Conservation (phyloP, 2,888 invertebrate genomes). For the Zonitis immaculata region DNA sequence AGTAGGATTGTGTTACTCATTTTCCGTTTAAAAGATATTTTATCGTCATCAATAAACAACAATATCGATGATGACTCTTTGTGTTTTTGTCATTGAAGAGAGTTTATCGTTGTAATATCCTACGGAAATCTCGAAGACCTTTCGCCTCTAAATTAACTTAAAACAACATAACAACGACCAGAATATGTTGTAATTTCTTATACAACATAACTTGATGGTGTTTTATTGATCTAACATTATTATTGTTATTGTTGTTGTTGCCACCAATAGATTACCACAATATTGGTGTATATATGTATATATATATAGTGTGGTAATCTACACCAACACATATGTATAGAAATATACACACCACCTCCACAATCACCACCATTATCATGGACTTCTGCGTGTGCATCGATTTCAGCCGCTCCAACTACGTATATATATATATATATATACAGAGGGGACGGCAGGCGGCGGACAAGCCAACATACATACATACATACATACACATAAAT, state of each 20-base stretch:
- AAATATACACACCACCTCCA: neutral
- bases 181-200: too few relatives aligned
- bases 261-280: too few relatives aligned
- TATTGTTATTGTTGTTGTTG: too few relatives aligned
- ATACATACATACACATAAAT: neutral
- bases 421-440: too few relatives aligned
- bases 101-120: neutral
- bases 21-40: too few relatives aligned
- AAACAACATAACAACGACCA: too few relatives aligned
- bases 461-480: neutral
- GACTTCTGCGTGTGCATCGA: conserved; percentile 16
- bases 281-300: too few relatives aligned
- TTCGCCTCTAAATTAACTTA: neutral
- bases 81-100: neutral
- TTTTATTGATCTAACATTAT: neutral
- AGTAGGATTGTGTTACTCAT: too few relatives aligned
- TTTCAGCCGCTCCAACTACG: conserved; percentile 12
- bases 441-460: conserved; percentile 1
- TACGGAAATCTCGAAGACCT: neutral
- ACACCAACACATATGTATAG: too few relatives aligned
- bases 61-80: neutral
- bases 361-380: neutral
- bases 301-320: too few relatives aligned
- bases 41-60: neutral
- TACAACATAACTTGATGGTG: too few relatives aligned